Evolutionary conservation across 2,888 invertebrate genomes (phyloP), one percentile per base, ranked within the genome.

Genomic region (Agonopterix arenella): DNA sequence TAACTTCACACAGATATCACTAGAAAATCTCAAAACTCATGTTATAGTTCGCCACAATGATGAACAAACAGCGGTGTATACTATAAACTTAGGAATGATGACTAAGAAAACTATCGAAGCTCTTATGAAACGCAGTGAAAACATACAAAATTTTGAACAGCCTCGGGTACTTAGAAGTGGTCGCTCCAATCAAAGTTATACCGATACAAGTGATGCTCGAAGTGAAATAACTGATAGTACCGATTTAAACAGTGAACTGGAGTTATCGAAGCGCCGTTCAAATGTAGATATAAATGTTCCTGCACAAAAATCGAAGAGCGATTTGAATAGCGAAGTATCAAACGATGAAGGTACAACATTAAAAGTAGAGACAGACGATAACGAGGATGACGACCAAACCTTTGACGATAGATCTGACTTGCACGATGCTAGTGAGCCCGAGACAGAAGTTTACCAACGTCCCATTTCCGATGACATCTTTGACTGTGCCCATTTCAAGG

Each of bases 1-100:
- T 66, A 92, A 95, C 68, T 96, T 90, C 58, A 90, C 94, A 1
- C 96, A 96, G 74, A 69, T 95, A 56, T 86, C 90, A 5, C 76
- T 90, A 46, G 76, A 81, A 38, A 92, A 92, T 62, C 76, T 95
- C 0, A 90, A 92, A 54, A 85, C 84, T 0, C 96, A 96, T 61
- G 82, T 93, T 0, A 81, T 90, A 44, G 69, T 77, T 0, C 90
- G 91, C 55, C 93, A 92, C 58, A 71, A 82, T 45, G 78, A 82
- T 45, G 76, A 84, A 48, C 78, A 86, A 53, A 89, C 88, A 1
- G 82, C 86, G 56, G 88, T 88, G 7, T 85, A 76, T 57, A 76
- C 72, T 11, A 84, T 89, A 7, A 86, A 82, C 64, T 72, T 89
- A 49, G 68, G 80, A 9, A 67, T 66, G 1, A 73, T 84, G 68